A percentile compares a stretch with the other conserved stretches of the same genome.
Evolutionary conservation across 2,888 invertebrate species (phyloP).

Genomic region (Synanthedon vespiformis): DNA sequence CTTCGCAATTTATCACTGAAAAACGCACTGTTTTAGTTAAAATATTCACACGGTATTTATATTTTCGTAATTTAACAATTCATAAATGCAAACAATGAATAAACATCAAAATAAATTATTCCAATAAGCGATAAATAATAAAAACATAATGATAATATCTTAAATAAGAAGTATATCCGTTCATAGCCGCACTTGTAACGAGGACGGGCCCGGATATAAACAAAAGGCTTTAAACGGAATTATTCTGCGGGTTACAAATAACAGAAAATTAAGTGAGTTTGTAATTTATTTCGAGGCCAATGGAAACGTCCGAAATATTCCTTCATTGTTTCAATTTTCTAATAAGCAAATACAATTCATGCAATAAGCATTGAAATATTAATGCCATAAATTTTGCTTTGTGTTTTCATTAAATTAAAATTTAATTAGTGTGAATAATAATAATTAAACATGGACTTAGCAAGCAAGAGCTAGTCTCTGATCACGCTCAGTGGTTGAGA

Average conservation of each 20-base stretch:
- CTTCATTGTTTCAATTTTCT: slow-evolving; percentile 30
- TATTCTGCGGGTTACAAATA: slow-evolving; percentile 39
- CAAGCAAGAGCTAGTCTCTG: too few species aligned
- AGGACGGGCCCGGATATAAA: slow-evolving; percentile 26
- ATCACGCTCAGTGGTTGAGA: too few species aligned
- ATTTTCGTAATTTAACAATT: too few species aligned
- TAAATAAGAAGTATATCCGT: slow-evolving; percentile 14
- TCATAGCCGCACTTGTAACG: slow-evolving; percentile 23
- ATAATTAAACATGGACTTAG: too few species aligned
- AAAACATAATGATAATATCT: neutral
- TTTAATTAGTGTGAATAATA: too few species aligned
- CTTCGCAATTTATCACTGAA: too few species aligned
- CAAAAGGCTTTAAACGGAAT: slow-evolving; percentile 37
- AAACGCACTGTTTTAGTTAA: too few species aligned
- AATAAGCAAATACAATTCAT: slow-evolving; percentile 23
- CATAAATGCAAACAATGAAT: too few species aligned
- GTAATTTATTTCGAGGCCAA: slow-evolving; percentile 36
- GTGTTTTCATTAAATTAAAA: too few species aligned
- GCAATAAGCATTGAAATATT: slow-evolving; percentile 25
- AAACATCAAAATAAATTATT: too few species aligned
- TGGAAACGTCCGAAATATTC: slow-evolving; percentile 29
- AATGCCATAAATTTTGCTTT: slow-evolving; percentile 11
- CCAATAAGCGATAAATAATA: neutral
- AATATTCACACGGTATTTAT: too few species aligned
- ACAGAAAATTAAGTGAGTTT: slow-evolving; percentile 40